Evolutionary conservation across 2,113 vertebrate species (phyloP).

Genomic region (Tachuris rubrigastra): DNA sequence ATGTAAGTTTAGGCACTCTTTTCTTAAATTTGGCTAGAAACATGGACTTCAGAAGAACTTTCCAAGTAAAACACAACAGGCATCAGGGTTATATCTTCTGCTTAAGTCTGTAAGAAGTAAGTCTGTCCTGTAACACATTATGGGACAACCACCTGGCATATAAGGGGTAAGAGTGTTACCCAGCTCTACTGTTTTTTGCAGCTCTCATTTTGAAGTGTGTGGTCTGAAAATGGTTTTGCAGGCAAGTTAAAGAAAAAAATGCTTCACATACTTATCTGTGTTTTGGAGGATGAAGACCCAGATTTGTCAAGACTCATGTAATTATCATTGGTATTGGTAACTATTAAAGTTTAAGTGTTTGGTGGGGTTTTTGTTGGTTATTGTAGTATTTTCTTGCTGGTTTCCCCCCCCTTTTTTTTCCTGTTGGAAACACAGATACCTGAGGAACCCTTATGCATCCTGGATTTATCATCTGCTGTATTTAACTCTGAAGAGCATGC

Average conservation of each 20-base stretch:
- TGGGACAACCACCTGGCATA: not conserved
- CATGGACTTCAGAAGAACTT: not conserved
- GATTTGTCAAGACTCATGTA: not conserved
- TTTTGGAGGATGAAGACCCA: not conserved
- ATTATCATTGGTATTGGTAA: not conserved
- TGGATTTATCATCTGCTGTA: not conserved
- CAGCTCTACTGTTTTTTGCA: not conserved
- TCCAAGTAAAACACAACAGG: not conserved
- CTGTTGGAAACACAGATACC: not conserved
- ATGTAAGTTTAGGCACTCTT: not conserved
- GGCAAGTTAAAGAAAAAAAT: not conserved
- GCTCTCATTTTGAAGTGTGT: not conserved
- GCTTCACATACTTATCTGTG: not conserved
- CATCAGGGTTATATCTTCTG: not conserved
- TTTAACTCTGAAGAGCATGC: not conserved
- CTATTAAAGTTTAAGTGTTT: not conserved
- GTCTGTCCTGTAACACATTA: not conserved
- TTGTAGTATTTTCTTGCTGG: not conserved
- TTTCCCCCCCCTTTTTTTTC: not conserved
- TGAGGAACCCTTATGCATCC: not conserved
- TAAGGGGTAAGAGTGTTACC: not conserved
- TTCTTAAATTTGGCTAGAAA: not conserved
- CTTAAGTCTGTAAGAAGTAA: not conserved
- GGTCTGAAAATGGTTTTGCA: not conserved
- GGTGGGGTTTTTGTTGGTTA: rapidly evolving